Percentiles rank a stretch among this genome's conserved stretches.
Conservation (phyloP, 2,888 invertebrate species). For the Epirrhoe tristata region DNA sequence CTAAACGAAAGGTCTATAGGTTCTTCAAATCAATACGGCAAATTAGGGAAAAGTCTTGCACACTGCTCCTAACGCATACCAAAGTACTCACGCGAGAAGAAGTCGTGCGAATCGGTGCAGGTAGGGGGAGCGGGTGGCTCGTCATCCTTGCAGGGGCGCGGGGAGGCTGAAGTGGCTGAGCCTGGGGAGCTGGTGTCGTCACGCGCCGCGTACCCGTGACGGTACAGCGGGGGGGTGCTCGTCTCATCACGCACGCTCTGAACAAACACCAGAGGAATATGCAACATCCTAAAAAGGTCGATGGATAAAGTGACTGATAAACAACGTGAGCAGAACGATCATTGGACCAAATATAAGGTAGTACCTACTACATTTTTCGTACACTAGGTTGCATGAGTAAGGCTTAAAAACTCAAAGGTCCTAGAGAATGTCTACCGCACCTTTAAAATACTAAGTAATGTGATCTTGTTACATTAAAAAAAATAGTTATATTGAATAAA, state of each 20-base stretch:
- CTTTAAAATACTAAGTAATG: too few species aligned
- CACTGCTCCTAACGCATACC: not conserved
- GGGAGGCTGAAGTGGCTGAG: conserved; percentile 80
- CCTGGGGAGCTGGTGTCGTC: conserved; percentile 83
- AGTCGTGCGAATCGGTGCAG: conserved; percentile 79
- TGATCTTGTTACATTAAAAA: too few species aligned
- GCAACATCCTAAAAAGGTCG: too few species aligned
- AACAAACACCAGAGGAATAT: not conserved
- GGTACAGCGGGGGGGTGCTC: conserved; percentile 78
- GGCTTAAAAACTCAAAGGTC: too few species aligned
- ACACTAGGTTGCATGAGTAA: too few species aligned
- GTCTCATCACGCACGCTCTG: conserved; percentile 79
- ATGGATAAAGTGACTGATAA: too few species aligned
- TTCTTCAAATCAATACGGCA: not conserved
- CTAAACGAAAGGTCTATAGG: too few species aligned
- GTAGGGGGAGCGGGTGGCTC: conserved; percentile 64
- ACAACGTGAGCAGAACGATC: too few species aligned
- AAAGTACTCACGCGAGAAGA: conserved; percentile 71
- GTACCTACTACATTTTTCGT: too few species aligned
- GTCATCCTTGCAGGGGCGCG: conserved; percentile 80
- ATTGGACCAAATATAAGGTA: too few species aligned
- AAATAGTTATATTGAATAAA: too few species aligned
- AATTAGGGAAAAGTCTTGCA: not conserved
- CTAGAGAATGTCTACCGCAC: too few species aligned
- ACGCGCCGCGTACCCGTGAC: conserved; percentile 69